Percentiles rank a stretch among this genome's conserved stretches.
These are phyloP conservation scores for Orchesella cincta DNA, from an alignment of 1,140 invertebrate genomes.

Conservation along the genomic window DNA sequence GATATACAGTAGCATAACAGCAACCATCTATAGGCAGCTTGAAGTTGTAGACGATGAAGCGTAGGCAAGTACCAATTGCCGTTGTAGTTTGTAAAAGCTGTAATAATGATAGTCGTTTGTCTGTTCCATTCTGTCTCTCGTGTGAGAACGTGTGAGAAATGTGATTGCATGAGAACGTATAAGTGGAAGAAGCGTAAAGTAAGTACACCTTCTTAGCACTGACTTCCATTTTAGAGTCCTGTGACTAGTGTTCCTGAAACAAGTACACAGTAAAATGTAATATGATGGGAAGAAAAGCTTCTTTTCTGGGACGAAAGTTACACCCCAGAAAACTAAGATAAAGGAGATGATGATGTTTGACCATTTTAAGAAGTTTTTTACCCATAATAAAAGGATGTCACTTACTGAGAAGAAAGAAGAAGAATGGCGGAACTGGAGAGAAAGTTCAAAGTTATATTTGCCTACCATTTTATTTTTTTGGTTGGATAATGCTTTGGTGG, in stretches of 20 bases:
- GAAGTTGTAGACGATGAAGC: no score
- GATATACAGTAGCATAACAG: no score
- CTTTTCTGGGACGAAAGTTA: neutral
- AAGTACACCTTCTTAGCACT: neutral
- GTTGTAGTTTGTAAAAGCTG: neutral
- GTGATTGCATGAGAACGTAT: neutral
- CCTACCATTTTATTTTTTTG: neutral
- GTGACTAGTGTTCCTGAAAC: neutral
- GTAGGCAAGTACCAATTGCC: neutral
- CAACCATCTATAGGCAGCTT: no score
- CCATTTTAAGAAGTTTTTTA: slow-evolving; percentile 21
- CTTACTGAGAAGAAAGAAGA: neutral
- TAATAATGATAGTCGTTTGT: slow-evolving; percentile 14
- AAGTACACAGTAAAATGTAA: neutral
- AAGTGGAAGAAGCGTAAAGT: neutral
- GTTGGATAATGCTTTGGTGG: no score
- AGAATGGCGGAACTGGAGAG: slow-evolving; percentile 1
- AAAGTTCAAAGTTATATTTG: slow-evolving; percentile 8
- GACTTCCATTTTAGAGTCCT: neutral
- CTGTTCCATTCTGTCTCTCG: neutral
- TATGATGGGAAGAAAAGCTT: neutral
- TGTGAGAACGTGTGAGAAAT: neutral
- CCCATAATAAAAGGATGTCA: slow-evolving; percentile 13
- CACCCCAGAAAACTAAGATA: neutral
- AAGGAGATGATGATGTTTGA: slow-evolving; percentile 16